Conservation (phyloP, 2,888 invertebrate species). For the Drosophila kuntzei region DNA sequence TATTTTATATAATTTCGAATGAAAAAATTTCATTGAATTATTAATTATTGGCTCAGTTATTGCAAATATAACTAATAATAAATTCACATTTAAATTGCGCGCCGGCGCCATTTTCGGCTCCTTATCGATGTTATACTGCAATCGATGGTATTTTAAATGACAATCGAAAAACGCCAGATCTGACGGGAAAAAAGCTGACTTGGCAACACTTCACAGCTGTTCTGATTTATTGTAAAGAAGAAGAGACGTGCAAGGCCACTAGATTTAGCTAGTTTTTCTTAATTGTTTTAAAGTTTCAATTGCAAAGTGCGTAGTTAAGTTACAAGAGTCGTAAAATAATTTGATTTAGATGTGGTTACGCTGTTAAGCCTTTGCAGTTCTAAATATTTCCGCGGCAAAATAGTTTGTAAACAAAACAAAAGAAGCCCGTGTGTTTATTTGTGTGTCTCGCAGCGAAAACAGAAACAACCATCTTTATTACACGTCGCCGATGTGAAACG, state of each 20-base stretch:
- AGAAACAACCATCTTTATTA: slow-evolving; percentile 13
- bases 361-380: slow-evolving; percentile 1
- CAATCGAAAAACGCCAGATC: background rate
- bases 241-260: slow-evolving; percentile 62
- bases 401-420: slow-evolving; percentile 55
- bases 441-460: slow-evolving; percentile 23
- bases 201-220: slow-evolving; percentile 37
- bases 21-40: no score
- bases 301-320: slow-evolving; percentile 48
- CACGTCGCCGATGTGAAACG: slow-evolving; percentile 17
- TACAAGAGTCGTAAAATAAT: slow-evolving; percentile 13
- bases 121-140: slow-evolving; percentile 18
- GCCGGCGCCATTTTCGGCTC: no score
- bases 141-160: background rate
- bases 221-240: slow-evolving; percentile 50
- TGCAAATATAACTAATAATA: no score
- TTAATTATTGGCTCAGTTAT: no score
- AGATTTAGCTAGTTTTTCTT: slow-evolving; percentile 65
- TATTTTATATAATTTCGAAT: no score
- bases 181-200: no score
- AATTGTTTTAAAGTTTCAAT: slow-evolving; percentile 63
- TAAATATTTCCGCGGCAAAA: slow-evolving; percentile 40
- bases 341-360: background rate
- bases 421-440: slow-evolving; percentile 23
- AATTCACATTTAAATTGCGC: no score